A percentile compares a stretch with the other conserved stretches of the same genome.
phyloP scores from a whole-genome alignment of 2,113 vertebrate species.

The Cynocephalus volans region DNA sequence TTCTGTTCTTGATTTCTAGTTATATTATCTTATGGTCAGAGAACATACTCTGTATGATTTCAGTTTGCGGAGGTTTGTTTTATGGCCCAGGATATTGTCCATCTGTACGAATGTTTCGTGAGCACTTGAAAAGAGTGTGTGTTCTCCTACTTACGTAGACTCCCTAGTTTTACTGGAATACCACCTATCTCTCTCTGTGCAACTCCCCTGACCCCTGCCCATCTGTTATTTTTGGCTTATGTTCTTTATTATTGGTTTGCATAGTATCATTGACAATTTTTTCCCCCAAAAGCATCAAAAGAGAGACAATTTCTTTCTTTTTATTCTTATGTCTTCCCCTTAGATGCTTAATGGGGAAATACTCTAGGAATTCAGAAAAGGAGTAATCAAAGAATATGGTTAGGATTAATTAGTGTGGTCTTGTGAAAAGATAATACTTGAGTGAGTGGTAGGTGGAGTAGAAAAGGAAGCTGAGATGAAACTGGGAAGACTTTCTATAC shows the following conservation, averaged over 20 bases:
- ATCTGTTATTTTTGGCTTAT: background rate
- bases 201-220: background rate
- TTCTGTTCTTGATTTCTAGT: conserved; percentile 13
- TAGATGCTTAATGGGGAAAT: conserved; percentile 24
- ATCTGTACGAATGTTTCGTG: background rate
- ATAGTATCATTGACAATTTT: background rate
- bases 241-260: conserved; percentile 41
- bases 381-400: background rate
- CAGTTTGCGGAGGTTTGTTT: conserved; percentile 30
- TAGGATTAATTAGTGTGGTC: background rate
- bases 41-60: background rate
- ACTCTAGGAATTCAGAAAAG: background rate
- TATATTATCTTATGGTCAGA: background rate
- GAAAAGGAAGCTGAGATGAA: background rate
- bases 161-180: background rate
- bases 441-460: background rate
- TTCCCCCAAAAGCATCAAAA: background rate
- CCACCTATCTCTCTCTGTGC: background rate
- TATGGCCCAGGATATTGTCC: background rate
- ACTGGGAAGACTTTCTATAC: too few species aligned
- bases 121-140: conserved; percentile 22
- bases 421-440: conserved; percentile 39
- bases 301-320: background rate
- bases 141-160: background rate
- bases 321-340: background rate